Base-by-base conservation (phyloP, 2,113 vertebrate species). In the Rhabdomys dilectus region DNA sequence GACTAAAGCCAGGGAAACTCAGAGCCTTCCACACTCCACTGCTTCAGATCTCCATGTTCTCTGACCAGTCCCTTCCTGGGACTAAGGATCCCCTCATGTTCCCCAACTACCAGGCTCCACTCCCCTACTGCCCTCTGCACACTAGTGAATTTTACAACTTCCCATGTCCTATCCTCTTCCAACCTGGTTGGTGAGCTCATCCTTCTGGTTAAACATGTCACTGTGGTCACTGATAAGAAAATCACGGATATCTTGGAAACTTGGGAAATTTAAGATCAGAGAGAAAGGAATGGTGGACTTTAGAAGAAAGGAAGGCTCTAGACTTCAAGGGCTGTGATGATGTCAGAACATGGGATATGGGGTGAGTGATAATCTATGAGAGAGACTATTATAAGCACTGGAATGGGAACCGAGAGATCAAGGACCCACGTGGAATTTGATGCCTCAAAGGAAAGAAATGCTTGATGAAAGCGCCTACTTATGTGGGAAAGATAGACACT, bases 151-250 rank as follows among this genome's bases (percentile, higher is more conserved):
- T 62, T 77, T 56, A 62, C 42, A 85, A 5, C 7, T 39, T 68
- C 92, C 75, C 94, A 62, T 21, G 75, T 56, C 80, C 81, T 13
- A 7, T 70, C 56, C 10, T 90, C 31, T n/a, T 68, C 98, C 75
- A 87, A 99, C 99, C 98, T 98, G 97, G 19, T 98, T 95, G 64
- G 92, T 96, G 36, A 99, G 95, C 39, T 99, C 97, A n/a, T 98
- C 98, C 45, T 99, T 98, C n/a, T 96, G 98, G 97, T 99, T 99
- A 94, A 97, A 97, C 96, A 99, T 97, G 93, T 98, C 98, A 42
- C 92, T 96, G 96, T 98, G 98, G 80, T 99, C 99, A 62, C 98
- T 98, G 53, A 97, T 98, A 92, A 99, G 93, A 97, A 99, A 99
- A 56, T 98, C 98, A 92, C 97, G 96, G 58, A 99, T 85, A 21